Evolutionary conservation across 2,888 invertebrate species (phyloP), one percentile per base, ranked within the genome.

Genomic region (Eristalis pertinax): DNA sequence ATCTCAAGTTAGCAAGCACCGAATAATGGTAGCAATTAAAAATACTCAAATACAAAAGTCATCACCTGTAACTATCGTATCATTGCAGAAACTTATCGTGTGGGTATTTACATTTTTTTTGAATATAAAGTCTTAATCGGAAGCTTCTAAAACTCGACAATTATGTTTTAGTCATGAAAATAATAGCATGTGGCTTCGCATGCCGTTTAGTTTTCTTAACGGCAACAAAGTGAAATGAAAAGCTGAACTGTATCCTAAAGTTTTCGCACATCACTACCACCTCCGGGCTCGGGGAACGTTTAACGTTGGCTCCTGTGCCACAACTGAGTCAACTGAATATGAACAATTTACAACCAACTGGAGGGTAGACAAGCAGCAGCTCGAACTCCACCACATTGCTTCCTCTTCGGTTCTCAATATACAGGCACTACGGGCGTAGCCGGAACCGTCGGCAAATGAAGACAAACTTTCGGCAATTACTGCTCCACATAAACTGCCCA

Each of bases 391-490:
- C 0, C 32, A 5, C 32, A 2, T 32, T 32, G 32, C 32, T 32
- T 32, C 32, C 7, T 32, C 5, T 7, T 32, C 41, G 70, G 56
- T 58, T 11, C 67, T 38, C 29, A 73, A 56, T 68, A 43, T 73
- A 24, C 62, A 5, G 32, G 32, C 1, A 32, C 32, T 5, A 32
- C 5, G 4, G 56, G 24, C 65, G 35, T 62, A 22, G 65, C 38
- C 65, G 70, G 62, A 69, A 63, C 67, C 67, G 56, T 63, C n/a
- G 41, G 80, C 68, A 84, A 84, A 84, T 84, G 84, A 84, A 84
- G 84, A 84, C 84, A 84, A 84, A 84, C 84, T 84, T 84, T 84
- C 80, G 84, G 76, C 84, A 84, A 84, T 84, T 84, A 84, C 84
- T 72, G 60, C 73, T 73, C 64, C 73, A 77, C 68, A 85, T 85